Evolutionary conservation across 2,113 vertebrate genomes (phyloP), one percentile per base, ranked within the genome.

Genomic region (Thunnus maccoyii): DNA sequence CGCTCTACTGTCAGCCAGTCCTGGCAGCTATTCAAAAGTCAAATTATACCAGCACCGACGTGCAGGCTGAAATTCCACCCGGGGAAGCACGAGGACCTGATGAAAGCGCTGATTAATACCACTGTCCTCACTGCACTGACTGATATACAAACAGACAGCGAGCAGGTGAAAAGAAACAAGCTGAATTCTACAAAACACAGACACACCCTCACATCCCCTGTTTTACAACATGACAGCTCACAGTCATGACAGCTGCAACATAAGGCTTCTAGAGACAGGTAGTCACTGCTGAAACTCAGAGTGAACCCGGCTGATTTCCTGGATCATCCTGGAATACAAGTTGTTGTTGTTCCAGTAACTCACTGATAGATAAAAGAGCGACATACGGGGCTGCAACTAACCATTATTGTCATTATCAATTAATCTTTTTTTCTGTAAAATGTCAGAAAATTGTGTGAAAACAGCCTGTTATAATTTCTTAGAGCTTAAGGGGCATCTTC

Each of bases 21-120:
- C 17, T 58, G 68, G 65, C 76, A 17, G 12, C 3, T 1, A 3
- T 47, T 50, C 72, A 67, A 54, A 50, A 36, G 76, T 72, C n/a
- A 71, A 60, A 75, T 74, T 48, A 79, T 44, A 57, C 55, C n/a
- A 1, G 48, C 69, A 16, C 1, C 8, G 11, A 46, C 66, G 57
- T 72, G 56, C 57, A 22, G 75, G 65, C 65, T 84, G 83, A 66
- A 57, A 84, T 80, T 87, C 64, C 64, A 83, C 48, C 61, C 20
- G 2, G 5, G 20, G 57, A 74, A 1, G 50, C 56, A 76, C 12
- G 10, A 60, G 50, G 58, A 11, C 46, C 9, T 5, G 64, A 36
- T 69, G 47, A 86, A 22, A 76, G 69, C n/a, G 44, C 17, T 58
- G 18, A 83, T 79, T 83, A 63, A 80, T 63, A 60, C 20, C 68